Evolutionary conservation across 2,113 vertebrate species (phyloP).

Genomic region (Ochotona curzoniae): DNA sequence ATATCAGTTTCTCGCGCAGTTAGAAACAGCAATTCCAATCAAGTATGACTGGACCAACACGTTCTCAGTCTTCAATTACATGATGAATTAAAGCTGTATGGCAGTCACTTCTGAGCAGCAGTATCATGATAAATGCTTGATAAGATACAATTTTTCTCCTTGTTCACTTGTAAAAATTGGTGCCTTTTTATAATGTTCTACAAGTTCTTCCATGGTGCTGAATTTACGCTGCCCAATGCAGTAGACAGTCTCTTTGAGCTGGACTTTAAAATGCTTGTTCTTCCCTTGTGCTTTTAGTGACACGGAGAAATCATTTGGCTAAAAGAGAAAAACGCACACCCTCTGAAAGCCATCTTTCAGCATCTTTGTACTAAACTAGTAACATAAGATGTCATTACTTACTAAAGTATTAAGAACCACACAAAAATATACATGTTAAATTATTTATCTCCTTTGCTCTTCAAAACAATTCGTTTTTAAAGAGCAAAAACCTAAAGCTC

Average conservation of each 20-base stretch:
- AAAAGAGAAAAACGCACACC: constrained; percentile 72
- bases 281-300: constrained; percentile 95
- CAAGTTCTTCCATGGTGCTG: constrained; percentile 94
- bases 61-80: constrained; percentile 69
- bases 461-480: constrained; percentile 60
- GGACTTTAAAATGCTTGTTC: constrained; percentile 97
- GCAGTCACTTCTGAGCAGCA: constrained; percentile 67
- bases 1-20: constrained; percentile 68
- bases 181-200: constrained; percentile 97
- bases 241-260: constrained; percentile 93
- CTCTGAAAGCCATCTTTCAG: constrained; percentile 42
- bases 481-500: constrained; percentile 30
- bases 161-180: constrained; percentile 96
- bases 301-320: constrained; percentile 96
- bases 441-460: background rate
- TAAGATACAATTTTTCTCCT: constrained; percentile 95
- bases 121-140: constrained; percentile 93
- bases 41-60: constrained; percentile 18
- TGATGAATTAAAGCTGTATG: constrained; percentile 59
- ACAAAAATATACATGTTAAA: constrained; percentile 30
- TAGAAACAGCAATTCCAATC: constrained; percentile 74
- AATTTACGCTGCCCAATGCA: constrained; percentile 97
- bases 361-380: constrained; percentile 53
- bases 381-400: constrained; percentile 37
- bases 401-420: background rate